These are phyloP conservation scores for Halocaridina rubra DNA, from an alignment of 2,888 invertebrate genomes.

Conservation along the genomic window DNA sequence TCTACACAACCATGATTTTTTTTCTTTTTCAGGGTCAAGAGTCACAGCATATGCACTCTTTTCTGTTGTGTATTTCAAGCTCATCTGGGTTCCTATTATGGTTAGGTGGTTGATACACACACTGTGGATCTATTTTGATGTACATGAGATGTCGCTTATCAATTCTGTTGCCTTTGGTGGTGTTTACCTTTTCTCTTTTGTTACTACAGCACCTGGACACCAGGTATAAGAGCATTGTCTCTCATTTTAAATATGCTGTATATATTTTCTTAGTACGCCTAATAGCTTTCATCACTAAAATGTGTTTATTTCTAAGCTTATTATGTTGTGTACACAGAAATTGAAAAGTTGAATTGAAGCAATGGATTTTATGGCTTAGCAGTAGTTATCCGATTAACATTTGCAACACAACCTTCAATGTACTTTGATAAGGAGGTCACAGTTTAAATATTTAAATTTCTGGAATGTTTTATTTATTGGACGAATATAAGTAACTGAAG, in stretches of 20 bases:
- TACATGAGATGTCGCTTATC: slow-evolving; percentile 58
- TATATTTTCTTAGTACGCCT: background rate
- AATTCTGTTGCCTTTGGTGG: slow-evolving; percentile 61
- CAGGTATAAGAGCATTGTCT: slow-evolving; percentile 36
- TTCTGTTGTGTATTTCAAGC: slow-evolving; percentile 37
- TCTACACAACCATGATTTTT: no score
- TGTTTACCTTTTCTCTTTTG: slow-evolving; percentile 62
- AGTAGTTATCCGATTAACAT: no score
- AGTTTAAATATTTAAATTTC: no score
- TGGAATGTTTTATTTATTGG: no score
- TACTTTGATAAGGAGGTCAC: no score
- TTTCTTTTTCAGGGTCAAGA: slow-evolving; percentile 43
- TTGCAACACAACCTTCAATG: no score
- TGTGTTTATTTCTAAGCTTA: background rate
- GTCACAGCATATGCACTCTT: slow-evolving; percentile 58
- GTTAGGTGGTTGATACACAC: slow-evolving; percentile 58
- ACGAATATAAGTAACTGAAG: no score
- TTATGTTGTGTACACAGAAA: background rate
- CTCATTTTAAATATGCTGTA: background rate
- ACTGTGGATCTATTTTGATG: slow-evolving; percentile 56
- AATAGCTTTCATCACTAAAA: background rate
- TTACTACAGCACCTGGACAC: slow-evolving; percentile 54
- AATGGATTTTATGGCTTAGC: background rate
- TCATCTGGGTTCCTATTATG: slow-evolving; percentile 50
- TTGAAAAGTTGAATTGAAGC: background rate